These are phyloP conservation scores for Darevskia nairensis DNA, from an alignment of 2,797 vertebrate species.

Conservation along the genomic window DNA sequence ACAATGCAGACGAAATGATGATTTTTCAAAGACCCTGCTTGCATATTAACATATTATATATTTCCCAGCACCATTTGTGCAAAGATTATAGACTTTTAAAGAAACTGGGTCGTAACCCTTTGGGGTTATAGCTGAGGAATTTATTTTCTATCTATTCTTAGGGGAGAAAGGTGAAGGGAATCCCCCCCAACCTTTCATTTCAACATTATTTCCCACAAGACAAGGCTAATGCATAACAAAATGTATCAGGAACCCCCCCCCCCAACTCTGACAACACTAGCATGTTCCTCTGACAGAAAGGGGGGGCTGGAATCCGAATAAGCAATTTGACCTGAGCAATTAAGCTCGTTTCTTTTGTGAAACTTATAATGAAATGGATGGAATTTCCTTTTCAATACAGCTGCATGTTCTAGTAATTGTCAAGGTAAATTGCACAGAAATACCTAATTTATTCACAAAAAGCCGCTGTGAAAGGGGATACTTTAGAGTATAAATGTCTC, in stretches of 20 bases:
- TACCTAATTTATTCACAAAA: slow-evolving; percentile 29
- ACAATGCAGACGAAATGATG: background rate
- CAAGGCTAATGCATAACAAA: slow-evolving; percentile 8
- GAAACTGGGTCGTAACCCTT: background rate
- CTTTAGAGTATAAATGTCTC: slow-evolving; percentile 26
- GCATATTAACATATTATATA: background rate
- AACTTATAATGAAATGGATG: slow-evolving; percentile 35
- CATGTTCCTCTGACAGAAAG: background rate
- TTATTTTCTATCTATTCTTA: background rate
- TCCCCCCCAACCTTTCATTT: slow-evolving; percentile 1
- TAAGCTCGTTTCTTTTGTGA: slow-evolving; percentile 26
- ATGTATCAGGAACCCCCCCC: background rate
- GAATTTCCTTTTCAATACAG: slow-evolving; percentile 41
- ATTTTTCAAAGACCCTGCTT: background rate
- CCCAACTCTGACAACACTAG: background rate
- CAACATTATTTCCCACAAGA: slow-evolving; percentile 25
- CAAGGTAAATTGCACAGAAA: slow-evolving; percentile 34
- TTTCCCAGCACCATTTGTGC: background rate
- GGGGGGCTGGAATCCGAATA: background rate
- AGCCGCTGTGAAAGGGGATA: slow-evolving; percentile 21
- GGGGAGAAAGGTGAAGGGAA: background rate
- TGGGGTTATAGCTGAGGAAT: background rate
- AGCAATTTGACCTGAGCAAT: slow-evolving; percentile 33
- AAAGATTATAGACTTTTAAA: slow-evolving; percentile 12
- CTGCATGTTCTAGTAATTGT: slow-evolving; percentile 19